Evolutionary conservation across 2,888 invertebrate genomes (phyloP), one percentile per base, ranked within the genome.

Genomic region (Mystacides longicornis): DNA sequence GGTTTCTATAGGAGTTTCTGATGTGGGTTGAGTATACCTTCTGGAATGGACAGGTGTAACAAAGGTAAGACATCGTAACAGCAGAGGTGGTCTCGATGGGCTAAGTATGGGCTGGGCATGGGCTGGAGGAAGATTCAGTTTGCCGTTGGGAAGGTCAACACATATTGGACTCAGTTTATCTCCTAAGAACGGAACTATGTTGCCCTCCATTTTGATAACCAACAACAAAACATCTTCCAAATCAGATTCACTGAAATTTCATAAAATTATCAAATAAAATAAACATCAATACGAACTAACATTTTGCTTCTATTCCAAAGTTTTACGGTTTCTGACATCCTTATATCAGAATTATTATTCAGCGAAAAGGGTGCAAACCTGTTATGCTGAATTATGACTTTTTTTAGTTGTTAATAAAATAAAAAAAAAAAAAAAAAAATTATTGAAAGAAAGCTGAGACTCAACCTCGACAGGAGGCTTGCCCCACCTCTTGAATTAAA

Each of bases 211-310:
- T 58, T 73, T 74, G 20, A 83, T 78, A 58, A 82, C 77, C 3
- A 81, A 69, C 11, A 85, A 78, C 16, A 87, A 69, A 23, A 87
- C 81, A 67, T 87, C 87, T 65, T 87, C 87, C 49, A 88, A 70
- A 67, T 87, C 87, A 45, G 81, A 81, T 68, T 87, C 87, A 64
- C 86, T 87, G 72, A 16, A 67, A 67, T 49, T 57, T 19, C 23
- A 22, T 23, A 31, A 7, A n/a, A 43, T 20, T 19, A 50, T n/a
- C n/a, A n/a, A n/a, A n/a, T n/a, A n/a, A n/a, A n/a, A n/a, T n/a
- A n/a, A n/a, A n/a, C n/a, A n/a, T n/a, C n/a, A n/a, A n/a, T n/a
- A n/a, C n/a, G n/a, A n/a, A n/a, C n/a, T n/a, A n/a, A n/a, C n/a
- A n/a, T n/a, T n/a, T n/a, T n/a, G n/a, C n/a, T n/a, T n/a, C n/a